These are phyloP conservation scores for Rhagoletis zephyria DNA, from an alignment of 1,140 invertebrate species.

Conservation along the genomic window DNA sequence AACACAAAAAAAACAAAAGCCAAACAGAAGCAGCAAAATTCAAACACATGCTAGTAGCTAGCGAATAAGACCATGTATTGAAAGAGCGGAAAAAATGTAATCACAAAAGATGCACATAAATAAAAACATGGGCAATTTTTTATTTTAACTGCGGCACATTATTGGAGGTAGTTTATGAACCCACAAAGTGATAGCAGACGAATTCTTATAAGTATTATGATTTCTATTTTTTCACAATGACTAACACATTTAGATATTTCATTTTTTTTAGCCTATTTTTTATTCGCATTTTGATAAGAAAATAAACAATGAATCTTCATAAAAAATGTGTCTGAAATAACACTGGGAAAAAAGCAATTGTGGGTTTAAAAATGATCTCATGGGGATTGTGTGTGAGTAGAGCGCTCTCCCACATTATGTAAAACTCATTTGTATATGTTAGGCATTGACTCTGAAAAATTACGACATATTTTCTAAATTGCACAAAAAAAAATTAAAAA, in stretches of 20 bases:
- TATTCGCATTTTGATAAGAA: conserved; percentile 30
- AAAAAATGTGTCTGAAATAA: not conserved
- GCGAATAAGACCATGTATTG: not conserved
- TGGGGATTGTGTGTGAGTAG: not conserved
- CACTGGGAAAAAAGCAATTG: not conserved
- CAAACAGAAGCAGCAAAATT: not conserved
- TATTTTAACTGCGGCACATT: too few relatives aligned
- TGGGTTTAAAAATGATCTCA: not conserved
- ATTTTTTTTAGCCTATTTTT: not conserved
- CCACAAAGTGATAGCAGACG: not conserved
- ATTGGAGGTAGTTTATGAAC: too few relatives aligned
- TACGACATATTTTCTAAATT: conserved; percentile 16
- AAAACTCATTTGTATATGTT: not conserved
- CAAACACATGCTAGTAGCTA: not conserved
- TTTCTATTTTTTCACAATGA: not conserved
- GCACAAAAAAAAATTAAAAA: not conserved
- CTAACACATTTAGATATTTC: not conserved
- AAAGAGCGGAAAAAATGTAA: not conserved
- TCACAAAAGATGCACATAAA: conserved; percentile 5
- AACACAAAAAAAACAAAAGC: not conserved
- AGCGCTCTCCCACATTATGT: not conserved
- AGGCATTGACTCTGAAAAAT: not conserved
- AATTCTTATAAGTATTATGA: not conserved
- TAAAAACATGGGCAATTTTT: conserved; percentile 13
- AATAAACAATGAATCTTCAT: conserved; percentile 23